Conservation (phyloP, 2,888 invertebrate species). For the Zaprionus bogoriensis region DNA sequence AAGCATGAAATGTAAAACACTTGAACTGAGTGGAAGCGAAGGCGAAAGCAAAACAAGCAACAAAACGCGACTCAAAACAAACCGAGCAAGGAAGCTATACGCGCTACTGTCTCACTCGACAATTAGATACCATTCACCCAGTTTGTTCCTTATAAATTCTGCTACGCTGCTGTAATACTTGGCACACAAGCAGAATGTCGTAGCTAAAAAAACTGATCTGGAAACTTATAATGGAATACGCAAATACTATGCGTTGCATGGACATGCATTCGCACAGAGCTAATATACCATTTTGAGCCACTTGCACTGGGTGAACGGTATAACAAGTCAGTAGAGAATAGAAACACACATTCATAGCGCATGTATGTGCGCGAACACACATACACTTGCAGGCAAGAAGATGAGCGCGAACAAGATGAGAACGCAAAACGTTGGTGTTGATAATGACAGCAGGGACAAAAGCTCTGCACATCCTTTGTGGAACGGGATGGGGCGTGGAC, state of each 20-base stretch:
- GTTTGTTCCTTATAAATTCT: too few species aligned
- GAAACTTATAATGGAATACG: too few species aligned
- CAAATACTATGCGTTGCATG: too few species aligned
- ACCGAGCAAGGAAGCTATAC: too few species aligned
- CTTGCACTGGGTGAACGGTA: too few species aligned
- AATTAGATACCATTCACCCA: too few species aligned
- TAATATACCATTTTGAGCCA: too few species aligned
- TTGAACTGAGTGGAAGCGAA: slow-evolving; percentile 73
- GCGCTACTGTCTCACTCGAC: too few species aligned
- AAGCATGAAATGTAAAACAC: slow-evolving; percentile 73
- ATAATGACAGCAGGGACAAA: slow-evolving; percentile 69
- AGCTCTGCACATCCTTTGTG: slow-evolving; percentile 42
- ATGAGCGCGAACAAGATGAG: slow-evolving; percentile 20
- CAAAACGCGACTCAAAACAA: slow-evolving; percentile 48
- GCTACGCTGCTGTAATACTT: too few species aligned
- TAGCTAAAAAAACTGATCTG: too few species aligned
- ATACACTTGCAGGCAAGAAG: slow-evolving; percentile 1
- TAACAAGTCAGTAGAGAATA: slow-evolving; percentile 28
- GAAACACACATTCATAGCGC: slow-evolving; percentile 1
- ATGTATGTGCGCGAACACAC: slow-evolving; percentile 10
- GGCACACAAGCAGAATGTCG: too few species aligned
- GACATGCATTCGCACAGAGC: too few species aligned
- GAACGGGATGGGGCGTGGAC: slow-evolving; percentile 2
- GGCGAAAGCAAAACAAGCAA: slow-evolving; percentile 63
- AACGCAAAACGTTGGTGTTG: slow-evolving; percentile 57